Percentiles rank a stretch among this genome's conserved stretches.
Evolutionary conservation across 2,797 vertebrate species (phyloP).

Genomic region (Myoxocephalus aenaeus): DNA sequence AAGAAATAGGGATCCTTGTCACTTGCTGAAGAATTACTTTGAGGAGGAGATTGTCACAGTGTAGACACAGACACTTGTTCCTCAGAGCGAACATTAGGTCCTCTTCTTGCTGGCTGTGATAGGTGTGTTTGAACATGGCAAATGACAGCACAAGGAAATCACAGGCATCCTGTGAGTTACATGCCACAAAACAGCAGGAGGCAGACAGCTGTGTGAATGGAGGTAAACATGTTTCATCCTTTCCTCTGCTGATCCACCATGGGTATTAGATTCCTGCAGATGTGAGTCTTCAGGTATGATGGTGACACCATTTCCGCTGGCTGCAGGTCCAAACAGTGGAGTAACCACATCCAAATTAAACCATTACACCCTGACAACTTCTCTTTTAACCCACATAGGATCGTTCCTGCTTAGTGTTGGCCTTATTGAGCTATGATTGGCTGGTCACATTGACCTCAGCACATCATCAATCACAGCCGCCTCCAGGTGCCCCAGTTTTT

Average conservation of each 20-base stretch:
- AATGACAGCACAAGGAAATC: conserved; percentile 52
- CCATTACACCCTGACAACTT: conserved; percentile 27
- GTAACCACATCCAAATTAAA: conserved; percentile 38
- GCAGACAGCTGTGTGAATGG: conserved; percentile 38
- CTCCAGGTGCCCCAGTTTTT: conserved; percentile 60
- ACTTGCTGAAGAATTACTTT: conserved; percentile 49
- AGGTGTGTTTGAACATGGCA: conserved; percentile 46
- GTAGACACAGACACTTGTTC: conserved; percentile 33
- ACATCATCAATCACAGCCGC: conserved; percentile 74
- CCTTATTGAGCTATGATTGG: conserved; percentile 80
- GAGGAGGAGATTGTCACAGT: conserved; percentile 41
- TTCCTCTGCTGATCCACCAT: conserved; percentile 20
- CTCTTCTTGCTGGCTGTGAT: conserved; percentile 32
- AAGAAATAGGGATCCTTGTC: conserved; percentile 26
- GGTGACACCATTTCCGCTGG: conserved; percentile 14
- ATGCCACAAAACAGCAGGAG: conserved; percentile 44
- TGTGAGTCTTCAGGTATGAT: conserved; percentile 2
- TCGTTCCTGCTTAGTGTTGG: conserved; percentile 46
- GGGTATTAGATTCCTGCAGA: conserved; percentile 29
- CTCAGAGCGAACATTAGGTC: conserved; percentile 17
- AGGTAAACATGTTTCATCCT: conserved; percentile 28
- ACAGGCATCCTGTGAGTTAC: conserved; percentile 45
- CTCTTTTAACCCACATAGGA: conserved; percentile 32
- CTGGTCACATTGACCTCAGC: conserved; percentile 71
- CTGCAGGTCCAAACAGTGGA: conserved; percentile 25